phyloP scores from a whole-genome alignment of 2,113 vertebrate species.

The Sapajus apella region DNA sequence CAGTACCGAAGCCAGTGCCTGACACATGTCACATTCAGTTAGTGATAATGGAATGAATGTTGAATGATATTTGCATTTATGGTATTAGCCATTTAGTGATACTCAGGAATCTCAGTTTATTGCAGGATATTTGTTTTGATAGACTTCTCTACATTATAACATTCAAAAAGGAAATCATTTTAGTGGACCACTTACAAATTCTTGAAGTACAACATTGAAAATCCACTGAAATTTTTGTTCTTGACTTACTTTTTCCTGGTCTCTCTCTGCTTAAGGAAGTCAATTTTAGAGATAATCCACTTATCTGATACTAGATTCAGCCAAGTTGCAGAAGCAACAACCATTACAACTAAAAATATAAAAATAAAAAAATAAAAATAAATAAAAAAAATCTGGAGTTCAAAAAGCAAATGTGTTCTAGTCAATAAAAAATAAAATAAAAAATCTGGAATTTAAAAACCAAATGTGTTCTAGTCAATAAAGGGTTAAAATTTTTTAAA shows the following conservation, averaged over 20 bases:
- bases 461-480: neutral
- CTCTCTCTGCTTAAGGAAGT: constrained; percentile 45
- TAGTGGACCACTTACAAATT: neutral
- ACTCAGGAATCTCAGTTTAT: neutral
- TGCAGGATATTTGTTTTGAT: neutral
- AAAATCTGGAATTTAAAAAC: neutral
- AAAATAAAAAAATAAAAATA: neutral
- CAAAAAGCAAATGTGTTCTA: neutral
- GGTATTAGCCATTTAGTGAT: neutral
- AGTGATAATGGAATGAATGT: neutral
- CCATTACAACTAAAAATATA: neutral
- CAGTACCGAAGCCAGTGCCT: neutral
- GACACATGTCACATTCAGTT: neutral
- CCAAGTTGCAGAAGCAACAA: neutral
- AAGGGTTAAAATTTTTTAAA: neutral
- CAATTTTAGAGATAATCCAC: constrained; percentile 35
- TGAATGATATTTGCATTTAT: neutral
- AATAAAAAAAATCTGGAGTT: neutral
- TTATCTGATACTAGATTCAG: constrained; percentile 49
- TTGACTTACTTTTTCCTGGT: neutral
- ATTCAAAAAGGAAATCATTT: constrained; percentile 10
- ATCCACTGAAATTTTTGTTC: neutral
- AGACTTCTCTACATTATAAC: neutral
- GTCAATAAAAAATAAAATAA: neutral
- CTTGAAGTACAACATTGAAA: neutral